phyloP scores from a whole-genome alignment of 2,113 vertebrate genomes.

The Cryptomyrus ogoouensis region DNA sequence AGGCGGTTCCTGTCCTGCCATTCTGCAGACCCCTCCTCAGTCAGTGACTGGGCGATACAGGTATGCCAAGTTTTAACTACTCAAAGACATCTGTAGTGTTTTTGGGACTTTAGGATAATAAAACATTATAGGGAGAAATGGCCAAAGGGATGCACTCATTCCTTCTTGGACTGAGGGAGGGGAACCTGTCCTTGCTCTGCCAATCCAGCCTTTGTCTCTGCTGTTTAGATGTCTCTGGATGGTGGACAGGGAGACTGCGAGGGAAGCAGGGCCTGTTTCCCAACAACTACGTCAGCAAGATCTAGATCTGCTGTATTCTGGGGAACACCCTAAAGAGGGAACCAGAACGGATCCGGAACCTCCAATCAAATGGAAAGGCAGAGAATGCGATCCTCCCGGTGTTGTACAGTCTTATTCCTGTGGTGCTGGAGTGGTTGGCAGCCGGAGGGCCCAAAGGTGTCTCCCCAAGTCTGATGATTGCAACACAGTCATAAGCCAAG shows the following conservation, averaged over 20 bases:
- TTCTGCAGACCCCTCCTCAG: not conserved
- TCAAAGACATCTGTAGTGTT: not conserved
- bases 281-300: slow-evolving; percentile 93
- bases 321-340: slow-evolving; percentile 19
- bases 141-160: not conserved
- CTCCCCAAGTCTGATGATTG: not conserved
- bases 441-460: not conserved
- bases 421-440: not conserved
- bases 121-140: not conserved
- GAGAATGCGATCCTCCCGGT: not conserved
- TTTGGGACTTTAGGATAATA: not conserved
- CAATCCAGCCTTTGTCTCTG: not conserved
- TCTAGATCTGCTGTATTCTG: slow-evolving; percentile 54
- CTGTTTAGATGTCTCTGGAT: slow-evolving; percentile 80
- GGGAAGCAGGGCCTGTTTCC: slow-evolving; percentile 96
- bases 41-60: not conserved
- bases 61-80: not conserved
- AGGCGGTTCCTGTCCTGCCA: not conserved
- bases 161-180: not conserved
- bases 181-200: not conserved
- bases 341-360: not conserved
- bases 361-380: not conserved
- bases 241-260: slow-evolving; percentile 92
- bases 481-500: not conserved
- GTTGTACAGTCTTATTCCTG: not conserved